Base-by-base conservation (phyloP, 1,140 invertebrate species). In the Ephestia elutella region DNA sequence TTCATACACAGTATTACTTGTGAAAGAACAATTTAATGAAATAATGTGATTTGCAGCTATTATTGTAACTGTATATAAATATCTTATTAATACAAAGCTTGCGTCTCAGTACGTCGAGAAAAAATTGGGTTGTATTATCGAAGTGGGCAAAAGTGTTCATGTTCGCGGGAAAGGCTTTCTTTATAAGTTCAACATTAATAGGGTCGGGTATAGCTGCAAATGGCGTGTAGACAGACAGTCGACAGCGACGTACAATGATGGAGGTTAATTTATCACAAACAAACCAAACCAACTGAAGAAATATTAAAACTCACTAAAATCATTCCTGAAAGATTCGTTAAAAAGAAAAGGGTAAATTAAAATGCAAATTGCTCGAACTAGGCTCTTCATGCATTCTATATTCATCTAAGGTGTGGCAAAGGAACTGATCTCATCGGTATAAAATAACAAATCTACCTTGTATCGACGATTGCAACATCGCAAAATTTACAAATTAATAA, bases 371-470 rank as follows among this genome's bases (percentile, higher is more conserved):
- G 67, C 70, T 71, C 74, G 61, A 63, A 65, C 70, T 80, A 78
- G 63, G 60, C 65, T 73, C 68, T 60, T 66, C 82, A 87, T 87
- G 82, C 84, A 87, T 62, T 57, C 78, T 83, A 86, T 75, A 81
- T 77, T 84, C 80, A 77, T 83, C 83, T 87, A 87, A 86, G 83
- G 85, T 87, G 85, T 87, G 85, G 85, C 85, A 86, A 87, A 87
- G 83, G 84, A 84, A 82, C 82, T 86, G 82, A 80, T 82, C 73
- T 75, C 73, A 80, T 81, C 78, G 82, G 77, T 74, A 77, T 67
- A 70, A 68, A 60, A 61, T 54, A 74, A 71, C 68, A 74, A 74
- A 62, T 74, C 81, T 80, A 84, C 80, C 62, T 76, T 80, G 69
- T 77, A 67, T 70, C 75, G 70, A 73, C 57, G 63, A 75, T 80